These are phyloP conservation scores for Pandion haliaetus DNA, from an alignment of 2,113 vertebrate genomes.

Conservation along the genomic window DNA sequence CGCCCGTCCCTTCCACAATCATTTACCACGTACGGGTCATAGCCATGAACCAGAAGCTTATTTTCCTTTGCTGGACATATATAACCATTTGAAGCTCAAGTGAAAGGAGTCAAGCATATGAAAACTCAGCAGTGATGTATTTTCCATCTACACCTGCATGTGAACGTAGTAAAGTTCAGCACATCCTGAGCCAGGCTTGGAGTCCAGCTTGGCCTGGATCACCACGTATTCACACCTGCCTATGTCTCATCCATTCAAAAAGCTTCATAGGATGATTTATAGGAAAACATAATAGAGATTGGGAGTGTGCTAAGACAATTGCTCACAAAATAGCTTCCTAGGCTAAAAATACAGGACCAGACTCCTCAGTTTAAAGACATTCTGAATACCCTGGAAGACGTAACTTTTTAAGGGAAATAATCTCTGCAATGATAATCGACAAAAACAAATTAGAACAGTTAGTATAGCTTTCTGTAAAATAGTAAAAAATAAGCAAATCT, in stretches of 20 bases:
- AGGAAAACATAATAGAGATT: not conserved
- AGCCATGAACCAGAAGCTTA: not conserved
- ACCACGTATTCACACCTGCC: not conserved
- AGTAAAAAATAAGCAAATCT: not conserved
- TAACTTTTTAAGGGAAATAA: not conserved
- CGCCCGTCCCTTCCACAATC: not conserved
- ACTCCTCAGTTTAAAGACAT: not conserved
- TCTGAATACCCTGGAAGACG: not conserved
- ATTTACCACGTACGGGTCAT: rapidly evolving
- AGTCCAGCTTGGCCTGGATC: not conserved
- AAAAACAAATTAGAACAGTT: not conserved
- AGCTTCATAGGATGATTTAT: not conserved
- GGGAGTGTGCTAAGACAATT: rapidly evolving
- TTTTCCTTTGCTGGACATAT: not conserved
- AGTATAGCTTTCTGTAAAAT: not conserved
- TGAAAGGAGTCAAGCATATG: not conserved
- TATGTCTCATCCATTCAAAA: not conserved
- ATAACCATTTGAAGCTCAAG: not conserved
- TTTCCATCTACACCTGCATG: not conserved
- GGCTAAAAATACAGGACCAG: not conserved
- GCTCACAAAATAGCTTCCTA: not conserved
- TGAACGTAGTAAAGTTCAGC: not conserved
- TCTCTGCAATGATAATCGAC: not conserved
- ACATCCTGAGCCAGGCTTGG: not conserved
- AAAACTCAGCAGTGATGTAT: not conserved